Conservation (phyloP, 2,113 vertebrate genomes). For the Megaleporinus macrocephalus region DNA sequence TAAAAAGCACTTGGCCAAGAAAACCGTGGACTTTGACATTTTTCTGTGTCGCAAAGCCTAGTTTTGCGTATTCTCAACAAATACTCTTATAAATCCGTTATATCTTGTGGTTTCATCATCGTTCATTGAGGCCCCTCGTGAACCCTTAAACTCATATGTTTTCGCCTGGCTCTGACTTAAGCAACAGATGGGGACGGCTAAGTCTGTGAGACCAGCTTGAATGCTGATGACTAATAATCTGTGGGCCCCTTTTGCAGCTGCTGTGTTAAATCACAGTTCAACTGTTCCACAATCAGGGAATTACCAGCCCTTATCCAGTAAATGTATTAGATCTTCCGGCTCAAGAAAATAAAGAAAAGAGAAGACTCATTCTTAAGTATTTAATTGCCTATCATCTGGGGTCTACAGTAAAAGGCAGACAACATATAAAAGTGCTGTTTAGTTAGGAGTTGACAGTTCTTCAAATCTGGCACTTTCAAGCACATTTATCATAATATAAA, state of each 20-base stretch:
- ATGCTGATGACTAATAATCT: neutral
- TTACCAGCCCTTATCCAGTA: neutral
- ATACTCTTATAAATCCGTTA: neutral
- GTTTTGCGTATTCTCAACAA: neutral
- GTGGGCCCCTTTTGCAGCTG: constrained; percentile 29
- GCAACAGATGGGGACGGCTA: neutral
- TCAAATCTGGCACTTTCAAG: constrained; percentile 5
- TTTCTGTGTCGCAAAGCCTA: constrained; percentile 6
- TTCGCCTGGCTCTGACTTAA: neutral
- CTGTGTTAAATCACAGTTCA: neutral
- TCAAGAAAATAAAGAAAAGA: neutral
- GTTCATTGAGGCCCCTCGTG: neutral
- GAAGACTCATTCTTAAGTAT: neutral
- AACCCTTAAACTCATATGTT: neutral
- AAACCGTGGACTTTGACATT: constrained; percentile 47
- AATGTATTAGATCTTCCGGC: neutral
- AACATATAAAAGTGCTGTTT: constrained; percentile 56
- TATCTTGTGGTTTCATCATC: neutral
- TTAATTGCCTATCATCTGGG: constrained; percentile 42
- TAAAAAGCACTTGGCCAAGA: constrained; percentile 72
- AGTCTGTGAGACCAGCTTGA: neutral
- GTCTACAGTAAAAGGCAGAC: constrained; percentile 43
- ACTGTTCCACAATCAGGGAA: neutral
- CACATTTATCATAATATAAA: constrained; percentile 6
- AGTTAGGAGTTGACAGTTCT: constrained; percentile 34